Percentiles rank a stretch among this genome's conserved stretches.
Evolutionary conservation across 2,797 vertebrate species (phyloP).

Genomic region (Delichon dasypus): DNA sequence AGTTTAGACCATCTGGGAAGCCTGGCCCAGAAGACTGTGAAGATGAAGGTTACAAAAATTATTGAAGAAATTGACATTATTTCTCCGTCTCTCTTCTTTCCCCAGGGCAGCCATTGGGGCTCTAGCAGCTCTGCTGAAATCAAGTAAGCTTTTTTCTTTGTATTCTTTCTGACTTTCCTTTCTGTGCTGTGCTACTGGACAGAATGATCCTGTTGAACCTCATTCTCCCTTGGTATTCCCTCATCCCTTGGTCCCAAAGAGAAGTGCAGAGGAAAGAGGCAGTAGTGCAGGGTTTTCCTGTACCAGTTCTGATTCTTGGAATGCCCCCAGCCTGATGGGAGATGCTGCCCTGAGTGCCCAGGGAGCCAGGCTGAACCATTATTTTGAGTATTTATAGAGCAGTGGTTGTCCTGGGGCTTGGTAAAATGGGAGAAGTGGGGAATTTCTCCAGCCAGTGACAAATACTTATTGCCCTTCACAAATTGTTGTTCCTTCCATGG

Average conservation of each 20-base stretch:
- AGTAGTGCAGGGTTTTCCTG: neutral
- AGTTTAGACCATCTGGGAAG: neutral
- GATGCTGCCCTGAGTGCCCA: neutral
- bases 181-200: neutral
- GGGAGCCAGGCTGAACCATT: neutral
- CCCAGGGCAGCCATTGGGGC: constrained; percentile 85
- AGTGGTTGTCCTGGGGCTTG: neutral
- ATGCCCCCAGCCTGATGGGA: neutral
- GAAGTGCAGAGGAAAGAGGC: neutral
- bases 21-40: constrained; percentile 20
- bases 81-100: constrained; percentile 67
- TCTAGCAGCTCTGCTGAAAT: constrained; percentile 85
- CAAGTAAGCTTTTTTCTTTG: constrained; percentile 82
- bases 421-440: neutral
- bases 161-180: constrained; percentile 7
- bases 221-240: neutral
- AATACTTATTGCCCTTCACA: neutral
- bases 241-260: neutral
- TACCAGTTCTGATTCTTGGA: neutral
- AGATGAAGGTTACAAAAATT: constrained; percentile 58
- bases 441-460: neutral
- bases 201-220: neutral
- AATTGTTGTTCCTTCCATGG: neutral
- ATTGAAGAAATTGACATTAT: constrained; percentile 60
- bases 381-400: neutral